Percentiles rank a stretch among this genome's conserved stretches.
Evolutionary conservation across 2,888 invertebrate genomes (phyloP).

Genomic region (Erannis defoliaria): DNA sequence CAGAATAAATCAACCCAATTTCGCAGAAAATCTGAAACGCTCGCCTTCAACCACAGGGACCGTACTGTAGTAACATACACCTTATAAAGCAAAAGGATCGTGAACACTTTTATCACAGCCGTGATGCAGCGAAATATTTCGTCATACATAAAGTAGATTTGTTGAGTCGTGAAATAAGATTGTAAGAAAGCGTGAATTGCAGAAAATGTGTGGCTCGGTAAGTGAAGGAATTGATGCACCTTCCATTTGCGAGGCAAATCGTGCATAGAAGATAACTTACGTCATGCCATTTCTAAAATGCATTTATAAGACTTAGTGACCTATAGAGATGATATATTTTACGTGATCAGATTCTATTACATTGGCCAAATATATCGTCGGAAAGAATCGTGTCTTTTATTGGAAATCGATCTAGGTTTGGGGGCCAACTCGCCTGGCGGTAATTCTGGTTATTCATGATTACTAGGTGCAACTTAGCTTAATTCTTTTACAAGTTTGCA

Average conservation of each 20-base stretch:
- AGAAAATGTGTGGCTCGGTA: not conserved
- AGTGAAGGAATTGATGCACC: not conserved
- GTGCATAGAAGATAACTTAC: slow-evolving; percentile 16
- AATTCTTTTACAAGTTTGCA: too few species aligned
- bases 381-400: too few species aligned
- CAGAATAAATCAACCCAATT: too few species aligned
- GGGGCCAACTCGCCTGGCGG: too few species aligned
- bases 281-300: slow-evolving; percentile 14
- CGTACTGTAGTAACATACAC: not conserved
- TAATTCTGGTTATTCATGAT: too few species aligned
- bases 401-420: too few species aligned
- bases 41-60: not conserved
- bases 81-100: not conserved
- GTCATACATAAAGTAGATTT: slow-evolving; percentile 3
- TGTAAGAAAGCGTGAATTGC: slow-evolving; percentile 10
- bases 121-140: slow-evolving; percentile 15
- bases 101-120: not conserved
- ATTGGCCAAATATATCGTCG: too few species aligned
- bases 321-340: not conserved
- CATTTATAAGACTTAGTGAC: slow-evolving; percentile 13
- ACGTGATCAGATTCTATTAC: not conserved
- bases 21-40: not conserved
- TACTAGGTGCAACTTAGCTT: too few species aligned
- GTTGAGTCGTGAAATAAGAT: slow-evolving; percentile 16
- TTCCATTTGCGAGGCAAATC: slow-evolving; percentile 12